These are phyloP conservation scores for Aleiodes leptofemur DNA, from an alignment of 2,888 invertebrate genomes.

Conservation along the genomic window DNA sequence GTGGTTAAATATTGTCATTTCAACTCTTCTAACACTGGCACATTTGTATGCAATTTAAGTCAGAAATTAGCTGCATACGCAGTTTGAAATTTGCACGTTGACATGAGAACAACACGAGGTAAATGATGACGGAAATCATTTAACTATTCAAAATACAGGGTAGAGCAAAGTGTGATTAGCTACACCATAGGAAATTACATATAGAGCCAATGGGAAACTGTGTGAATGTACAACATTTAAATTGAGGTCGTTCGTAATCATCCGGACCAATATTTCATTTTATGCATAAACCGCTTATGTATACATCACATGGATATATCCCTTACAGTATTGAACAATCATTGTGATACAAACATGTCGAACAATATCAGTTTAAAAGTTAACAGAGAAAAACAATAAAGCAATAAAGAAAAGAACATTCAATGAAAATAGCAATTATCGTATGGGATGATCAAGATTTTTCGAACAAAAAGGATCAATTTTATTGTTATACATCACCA, in stretches of 20 bases:
- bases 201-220: conserved; percentile 23
- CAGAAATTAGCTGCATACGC: too few species aligned
- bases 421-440: too few species aligned
- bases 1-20: neutral
- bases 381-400: neutral
- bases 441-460: too few species aligned
- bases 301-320: conserved; percentile 6
- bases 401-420: too few species aligned
- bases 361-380: neutral
- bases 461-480: too few species aligned
- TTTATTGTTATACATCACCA: too few species aligned
- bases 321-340: neutral
- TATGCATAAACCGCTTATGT: conserved; percentile 23
- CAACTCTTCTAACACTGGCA: too few species aligned
- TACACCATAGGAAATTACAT: conserved; percentile 31
- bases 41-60: too few species aligned
- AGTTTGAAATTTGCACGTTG: too few species aligned
- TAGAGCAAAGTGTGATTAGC: conserved; percentile 38
- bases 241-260: conserved; percentile 46
- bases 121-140: conserved; percentile 21
- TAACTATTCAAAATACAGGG: conserved; percentile 25
- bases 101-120: too few species aligned
- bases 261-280: conserved; percentile 42
- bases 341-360: neutral
- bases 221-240: conserved; percentile 33